phyloP scores from a whole-genome alignment of 1,140 invertebrate species.

The Pseudomyrmex cubaensis region DNA sequence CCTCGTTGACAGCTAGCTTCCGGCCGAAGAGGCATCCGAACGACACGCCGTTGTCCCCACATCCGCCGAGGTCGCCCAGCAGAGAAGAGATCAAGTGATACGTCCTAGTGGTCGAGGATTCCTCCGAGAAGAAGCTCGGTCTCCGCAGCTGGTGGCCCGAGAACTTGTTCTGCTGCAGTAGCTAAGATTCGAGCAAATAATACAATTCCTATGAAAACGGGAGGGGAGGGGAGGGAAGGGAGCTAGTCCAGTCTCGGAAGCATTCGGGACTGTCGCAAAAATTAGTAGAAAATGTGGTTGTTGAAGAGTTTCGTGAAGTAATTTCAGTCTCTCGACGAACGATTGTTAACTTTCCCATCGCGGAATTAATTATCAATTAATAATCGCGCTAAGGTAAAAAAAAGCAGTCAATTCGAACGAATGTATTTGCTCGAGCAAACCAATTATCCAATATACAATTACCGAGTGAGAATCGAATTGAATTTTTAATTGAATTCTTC shows the following conservation, averaged over 20 bases:
- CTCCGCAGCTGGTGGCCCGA: constrained; percentile 79
- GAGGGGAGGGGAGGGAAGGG: background rate
- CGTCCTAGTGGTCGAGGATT: constrained; percentile 72
- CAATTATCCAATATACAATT: constrained; percentile 15
- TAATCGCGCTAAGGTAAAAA: background rate
- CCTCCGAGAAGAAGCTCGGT: constrained; percentile 66
- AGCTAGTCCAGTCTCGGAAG: constrained; percentile 23
- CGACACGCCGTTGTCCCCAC: constrained; percentile 70
- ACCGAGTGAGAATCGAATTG: background rate
- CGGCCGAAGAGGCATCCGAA: constrained; percentile 78
- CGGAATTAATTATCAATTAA: constrained; percentile 11
- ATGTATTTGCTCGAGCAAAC: constrained; percentile 26
- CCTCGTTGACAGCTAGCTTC: constrained; percentile 82
- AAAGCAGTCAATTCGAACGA: constrained; percentile 38
- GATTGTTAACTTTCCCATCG: background rate
- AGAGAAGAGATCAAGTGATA: constrained; percentile 82
- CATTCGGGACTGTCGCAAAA: background rate
- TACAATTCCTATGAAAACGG: background rate
- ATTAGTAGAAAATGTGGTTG: constrained; percentile 11
- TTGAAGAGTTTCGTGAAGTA: background rate
- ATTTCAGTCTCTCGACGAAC: background rate
- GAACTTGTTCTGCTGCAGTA: constrained; percentile 79
- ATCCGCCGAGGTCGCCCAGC: constrained; percentile 71
- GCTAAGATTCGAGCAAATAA: constrained; percentile 61
- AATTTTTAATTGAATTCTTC: constrained; percentile 12